These are phyloP conservation scores for Chitala chitala DNA, from an alignment of 2,113 vertebrate genomes.

Conservation along the genomic window DNA sequence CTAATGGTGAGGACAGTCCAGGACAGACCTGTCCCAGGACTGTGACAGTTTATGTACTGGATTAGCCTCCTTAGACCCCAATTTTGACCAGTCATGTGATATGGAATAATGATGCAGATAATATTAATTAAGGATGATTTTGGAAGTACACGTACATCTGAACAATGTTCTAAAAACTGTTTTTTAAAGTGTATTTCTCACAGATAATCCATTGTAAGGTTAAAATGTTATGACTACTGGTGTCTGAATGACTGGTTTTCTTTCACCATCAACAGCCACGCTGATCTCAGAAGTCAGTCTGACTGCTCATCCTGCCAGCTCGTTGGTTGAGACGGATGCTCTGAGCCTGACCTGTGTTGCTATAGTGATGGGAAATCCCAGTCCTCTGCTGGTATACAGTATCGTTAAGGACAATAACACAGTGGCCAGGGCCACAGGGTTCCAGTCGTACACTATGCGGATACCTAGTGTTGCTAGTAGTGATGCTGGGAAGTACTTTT, in stretches of 20 bases:
- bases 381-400: not conserved
- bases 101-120: too few species aligned
- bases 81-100: too few species aligned
- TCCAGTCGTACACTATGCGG: constrained; percentile 4
- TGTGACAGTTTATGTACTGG: too few species aligned
- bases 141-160: too few species aligned
- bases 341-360: constrained; percentile 17
- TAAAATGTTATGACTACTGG: not conserved
- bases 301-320: constrained; percentile 9
- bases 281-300: constrained; percentile 4
- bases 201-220: not conserved
- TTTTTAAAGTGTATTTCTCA: not conserved
- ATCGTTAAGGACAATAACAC: constrained; percentile 9
- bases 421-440: not conserved
- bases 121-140: too few species aligned
- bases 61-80: too few species aligned
- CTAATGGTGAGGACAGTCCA: too few species aligned
- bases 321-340: not conserved
- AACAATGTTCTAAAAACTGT: too few species aligned
- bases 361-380: not conserved
- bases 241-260: not conserved
- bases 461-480: constrained; percentile 36
- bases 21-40: too few species aligned
- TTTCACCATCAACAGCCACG: not conserved
- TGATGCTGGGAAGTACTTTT: constrained; percentile 37